Conservation (phyloP, 1,140 invertebrate species). For the Halyomorpha halys region DNA sequence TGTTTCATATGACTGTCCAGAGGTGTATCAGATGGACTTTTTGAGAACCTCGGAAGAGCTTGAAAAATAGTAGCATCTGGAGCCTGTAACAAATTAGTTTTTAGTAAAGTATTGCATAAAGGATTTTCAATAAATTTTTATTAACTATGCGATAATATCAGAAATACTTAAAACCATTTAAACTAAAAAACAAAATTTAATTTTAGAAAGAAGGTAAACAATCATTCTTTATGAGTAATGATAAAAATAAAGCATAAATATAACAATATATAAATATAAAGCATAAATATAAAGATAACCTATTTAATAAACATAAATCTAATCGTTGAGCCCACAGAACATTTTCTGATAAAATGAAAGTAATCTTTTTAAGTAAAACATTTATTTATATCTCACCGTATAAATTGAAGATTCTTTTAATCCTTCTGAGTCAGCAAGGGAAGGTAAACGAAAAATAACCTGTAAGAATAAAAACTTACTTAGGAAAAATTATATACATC, state of each 20-base stretch:
- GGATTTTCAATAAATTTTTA: neutral
- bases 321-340: too few species aligned
- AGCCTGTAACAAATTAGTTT: constrained; percentile 19
- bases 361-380: neutral
- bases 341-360: too few species aligned
- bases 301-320: too few species aligned
- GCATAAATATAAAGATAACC: too few species aligned
- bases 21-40: constrained; percentile 25
- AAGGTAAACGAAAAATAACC: constrained; percentile 66
- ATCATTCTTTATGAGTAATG: too few species aligned
- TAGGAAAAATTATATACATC: too few species aligned
- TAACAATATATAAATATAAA: too few species aligned
- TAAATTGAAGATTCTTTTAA: constrained; percentile 49
- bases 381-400: constrained; percentile 41
- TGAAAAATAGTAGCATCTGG: constrained; percentile 27
- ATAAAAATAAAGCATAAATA: too few species aligned
- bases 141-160: neutral
- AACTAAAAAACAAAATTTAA: too few species aligned
- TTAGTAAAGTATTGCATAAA: neutral
- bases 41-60: constrained; percentile 18
- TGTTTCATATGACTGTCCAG: constrained; percentile 9
- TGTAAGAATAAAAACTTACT: constrained; percentile 30
- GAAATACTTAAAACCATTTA: too few species aligned
- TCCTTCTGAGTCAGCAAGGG: constrained; percentile 53
- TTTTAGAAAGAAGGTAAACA: too few species aligned